Percentiles rank a stretch among this genome's conserved stretches.
These are phyloP conservation scores for Stramonita haemastoma DNA, from an alignment of 2,888 invertebrate genomes.

Conservation along the genomic window DNA sequence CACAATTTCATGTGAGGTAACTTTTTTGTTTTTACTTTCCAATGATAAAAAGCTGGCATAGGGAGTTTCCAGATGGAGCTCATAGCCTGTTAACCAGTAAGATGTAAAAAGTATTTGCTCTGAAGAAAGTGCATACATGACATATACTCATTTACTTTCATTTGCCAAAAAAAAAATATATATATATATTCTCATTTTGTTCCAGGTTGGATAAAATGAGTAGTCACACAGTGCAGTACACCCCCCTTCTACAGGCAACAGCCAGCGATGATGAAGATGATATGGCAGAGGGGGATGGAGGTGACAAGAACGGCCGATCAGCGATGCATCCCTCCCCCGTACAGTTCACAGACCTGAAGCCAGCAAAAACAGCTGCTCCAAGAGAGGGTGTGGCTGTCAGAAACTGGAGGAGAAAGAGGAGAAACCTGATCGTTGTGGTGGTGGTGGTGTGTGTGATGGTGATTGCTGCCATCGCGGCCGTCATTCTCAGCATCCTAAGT, in stretches of 20 bases:
- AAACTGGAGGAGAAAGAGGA: conserved; percentile 18
- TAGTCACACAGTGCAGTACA: conserved; percentile 40
- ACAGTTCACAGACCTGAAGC: neutral
- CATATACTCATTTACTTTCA: neutral
- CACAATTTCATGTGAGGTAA: neutral
- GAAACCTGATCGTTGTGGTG: conserved; percentile 11
- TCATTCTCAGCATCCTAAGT: conserved; percentile 37
- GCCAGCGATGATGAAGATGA: conserved; percentile 50
- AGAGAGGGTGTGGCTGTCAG: neutral
- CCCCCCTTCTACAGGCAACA: conserved; percentile 43
- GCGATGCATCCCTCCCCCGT: neutral
- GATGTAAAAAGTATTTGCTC: neutral
- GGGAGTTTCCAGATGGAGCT: neutral
- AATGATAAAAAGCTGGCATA: neutral
- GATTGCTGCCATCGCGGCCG: conserved; percentile 33
- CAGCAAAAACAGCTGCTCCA: neutral
- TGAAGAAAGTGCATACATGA: neutral
- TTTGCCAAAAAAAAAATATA: neutral
- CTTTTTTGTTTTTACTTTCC: neutral
- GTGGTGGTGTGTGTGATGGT: conserved; percentile 31
- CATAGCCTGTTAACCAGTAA: neutral
- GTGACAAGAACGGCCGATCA: neutral
- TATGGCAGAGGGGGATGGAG: neutral
- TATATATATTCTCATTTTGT: neutral
- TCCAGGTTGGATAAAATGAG: neutral